Evolutionary conservation across 2,113 vertebrate species (phyloP).

Genomic region (Camelus dromedarius): DNA sequence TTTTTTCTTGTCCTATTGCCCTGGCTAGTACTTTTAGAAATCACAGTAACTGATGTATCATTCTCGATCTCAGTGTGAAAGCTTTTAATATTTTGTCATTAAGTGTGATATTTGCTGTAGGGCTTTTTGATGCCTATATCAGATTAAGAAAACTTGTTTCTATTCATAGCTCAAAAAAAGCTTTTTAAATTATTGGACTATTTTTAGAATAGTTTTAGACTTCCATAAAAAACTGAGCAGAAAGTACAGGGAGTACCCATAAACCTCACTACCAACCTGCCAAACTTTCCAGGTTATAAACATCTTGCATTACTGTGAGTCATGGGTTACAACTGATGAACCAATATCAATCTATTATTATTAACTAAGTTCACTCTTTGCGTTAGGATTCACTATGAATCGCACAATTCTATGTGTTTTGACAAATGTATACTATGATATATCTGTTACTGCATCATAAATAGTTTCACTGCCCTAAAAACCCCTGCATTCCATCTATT

Average conservation of each 20-base stretch:
- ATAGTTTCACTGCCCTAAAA: neutral
- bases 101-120: neutral
- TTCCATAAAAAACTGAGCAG: neutral
- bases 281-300: neutral
- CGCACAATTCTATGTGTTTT: neutral
- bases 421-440: neutral
- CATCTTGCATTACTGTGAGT: neutral
- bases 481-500: neutral
- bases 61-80: neutral
- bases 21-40: neutral
- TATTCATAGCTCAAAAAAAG: neutral
- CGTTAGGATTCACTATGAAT: neutral
- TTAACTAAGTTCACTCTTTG: neutral
- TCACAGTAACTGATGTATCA: neutral
- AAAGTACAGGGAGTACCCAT: neutral
- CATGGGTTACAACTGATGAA: neutral
- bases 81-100: neutral
- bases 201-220: neutral
- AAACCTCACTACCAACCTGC: neutral
- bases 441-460: neutral
- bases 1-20: neutral
- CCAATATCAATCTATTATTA: neutral
- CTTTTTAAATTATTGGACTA: neutral
- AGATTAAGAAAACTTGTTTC: neutral
- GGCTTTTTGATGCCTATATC: neutral